Percentiles rank a stretch among this genome's conserved stretches.
These are phyloP conservation scores for Avahi laniger DNA, from an alignment of 2,797 vertebrate genomes.

Conservation along the genomic window DNA sequence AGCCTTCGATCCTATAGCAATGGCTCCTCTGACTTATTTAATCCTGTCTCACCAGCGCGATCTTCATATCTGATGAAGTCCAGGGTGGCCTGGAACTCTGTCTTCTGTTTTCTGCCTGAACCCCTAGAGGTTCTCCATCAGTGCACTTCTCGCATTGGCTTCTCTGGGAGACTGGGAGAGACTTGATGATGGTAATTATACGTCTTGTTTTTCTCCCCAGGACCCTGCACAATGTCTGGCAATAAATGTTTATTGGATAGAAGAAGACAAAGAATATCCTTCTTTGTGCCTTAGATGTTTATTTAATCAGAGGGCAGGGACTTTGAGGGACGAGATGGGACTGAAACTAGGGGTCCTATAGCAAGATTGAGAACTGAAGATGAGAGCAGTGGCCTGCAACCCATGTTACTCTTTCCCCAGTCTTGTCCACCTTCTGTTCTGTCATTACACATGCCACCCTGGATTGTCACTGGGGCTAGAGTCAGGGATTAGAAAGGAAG, in stretches of 20 bases:
- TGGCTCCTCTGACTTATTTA: background rate
- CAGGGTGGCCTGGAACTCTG: background rate
- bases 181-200: background rate
- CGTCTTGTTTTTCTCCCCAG: background rate
- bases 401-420: background rate
- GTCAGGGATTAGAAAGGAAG: background rate
- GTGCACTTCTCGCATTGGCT: background rate
- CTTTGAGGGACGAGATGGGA: background rate
- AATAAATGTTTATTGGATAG: background rate
- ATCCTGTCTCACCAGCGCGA: background rate
- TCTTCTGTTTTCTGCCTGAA: background rate
- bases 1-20: background rate
- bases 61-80: background rate
- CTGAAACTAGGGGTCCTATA: background rate
- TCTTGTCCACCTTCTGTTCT: background rate
- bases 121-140: accelerated
- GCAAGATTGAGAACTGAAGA: background rate
- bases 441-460: background rate
- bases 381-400: background rate
- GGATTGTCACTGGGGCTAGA: background rate
- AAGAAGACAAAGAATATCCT: background rate
- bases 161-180: background rate
- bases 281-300: background rate
- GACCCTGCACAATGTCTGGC: background rate
- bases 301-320: background rate